phyloP scores from a whole-genome alignment of 2,113 vertebrate species.

The Psephotus haematonotus region DNA sequence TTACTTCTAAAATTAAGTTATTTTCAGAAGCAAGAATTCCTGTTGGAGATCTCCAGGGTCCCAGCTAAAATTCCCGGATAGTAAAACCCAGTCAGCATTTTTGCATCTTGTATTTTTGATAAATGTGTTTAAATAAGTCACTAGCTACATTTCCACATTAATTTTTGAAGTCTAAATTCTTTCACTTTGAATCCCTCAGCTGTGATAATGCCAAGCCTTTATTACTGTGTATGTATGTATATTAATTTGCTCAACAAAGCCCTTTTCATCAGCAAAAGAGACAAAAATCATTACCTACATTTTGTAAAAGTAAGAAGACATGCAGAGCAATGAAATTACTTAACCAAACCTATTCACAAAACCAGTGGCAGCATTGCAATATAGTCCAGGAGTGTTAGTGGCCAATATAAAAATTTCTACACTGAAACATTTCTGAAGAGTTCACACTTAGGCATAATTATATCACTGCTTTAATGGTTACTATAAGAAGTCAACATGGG shows the following conservation, averaged over 20 bases:
- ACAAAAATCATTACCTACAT: not conserved
- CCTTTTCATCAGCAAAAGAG: not conserved
- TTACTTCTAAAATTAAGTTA: not conserved
- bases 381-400: not conserved
- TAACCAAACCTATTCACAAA: not conserved
- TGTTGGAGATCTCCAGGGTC: not conserved
- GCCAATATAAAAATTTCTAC: not conserved
- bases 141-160: not conserved
- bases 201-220: not conserved
- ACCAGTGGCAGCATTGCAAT: accelerated
- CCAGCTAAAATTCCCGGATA: not conserved
- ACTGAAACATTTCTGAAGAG: not conserved
- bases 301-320: not conserved
- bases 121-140: not conserved
- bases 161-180: not conserved
- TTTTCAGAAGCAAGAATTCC: not conserved
- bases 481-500: not conserved
- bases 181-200: not conserved
- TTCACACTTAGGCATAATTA: not conserved
- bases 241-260: not conserved
- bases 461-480: not conserved
- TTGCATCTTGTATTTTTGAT: not conserved
- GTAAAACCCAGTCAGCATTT: not conserved
- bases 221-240: not conserved
- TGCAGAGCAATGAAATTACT: not conserved